Evolutionary conservation across 2,113 vertebrate genomes (phyloP).

Genomic region (Zosterops japonicus): DNA sequence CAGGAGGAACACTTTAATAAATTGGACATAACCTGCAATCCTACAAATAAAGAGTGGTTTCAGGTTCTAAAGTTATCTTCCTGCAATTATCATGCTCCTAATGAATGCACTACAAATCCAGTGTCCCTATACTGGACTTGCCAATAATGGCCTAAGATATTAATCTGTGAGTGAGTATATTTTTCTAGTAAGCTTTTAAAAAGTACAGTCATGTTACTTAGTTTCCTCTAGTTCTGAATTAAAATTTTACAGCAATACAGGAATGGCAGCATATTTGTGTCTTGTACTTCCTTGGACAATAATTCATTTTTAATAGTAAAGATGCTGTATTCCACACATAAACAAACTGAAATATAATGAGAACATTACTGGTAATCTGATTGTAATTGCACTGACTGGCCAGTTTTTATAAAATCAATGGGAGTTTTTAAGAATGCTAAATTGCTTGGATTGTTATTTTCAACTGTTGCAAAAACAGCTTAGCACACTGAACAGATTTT

Average conservation of each 20-base stretch:
- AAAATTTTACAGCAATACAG: neutral
- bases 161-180: neutral
- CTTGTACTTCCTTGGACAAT: neutral
- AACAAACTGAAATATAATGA: slow-evolving; percentile 26
- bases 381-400: neutral
- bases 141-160: neutral
- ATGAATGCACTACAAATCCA: neutral
- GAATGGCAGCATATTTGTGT: neutral
- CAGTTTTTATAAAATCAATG: slow-evolving; percentile 25
- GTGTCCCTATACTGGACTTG: neutral
- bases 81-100: neutral
- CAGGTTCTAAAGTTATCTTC: neutral
- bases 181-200: neutral
- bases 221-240: neutral
- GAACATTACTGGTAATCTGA: neutral
- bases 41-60: neutral
- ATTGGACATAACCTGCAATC: neutral
- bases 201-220: neutral
- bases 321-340: neutral
- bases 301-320: slow-evolving; percentile 18
- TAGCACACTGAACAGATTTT: neutral
- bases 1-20: neutral
- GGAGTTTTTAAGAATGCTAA: slow-evolving; percentile 5
- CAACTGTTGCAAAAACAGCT: neutral
- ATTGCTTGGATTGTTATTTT: slow-evolving; percentile 23